These are phyloP conservation scores for Hylyphantes graminicola DNA, from an alignment of 1,140 invertebrate genomes.

Conservation along the genomic window DNA sequence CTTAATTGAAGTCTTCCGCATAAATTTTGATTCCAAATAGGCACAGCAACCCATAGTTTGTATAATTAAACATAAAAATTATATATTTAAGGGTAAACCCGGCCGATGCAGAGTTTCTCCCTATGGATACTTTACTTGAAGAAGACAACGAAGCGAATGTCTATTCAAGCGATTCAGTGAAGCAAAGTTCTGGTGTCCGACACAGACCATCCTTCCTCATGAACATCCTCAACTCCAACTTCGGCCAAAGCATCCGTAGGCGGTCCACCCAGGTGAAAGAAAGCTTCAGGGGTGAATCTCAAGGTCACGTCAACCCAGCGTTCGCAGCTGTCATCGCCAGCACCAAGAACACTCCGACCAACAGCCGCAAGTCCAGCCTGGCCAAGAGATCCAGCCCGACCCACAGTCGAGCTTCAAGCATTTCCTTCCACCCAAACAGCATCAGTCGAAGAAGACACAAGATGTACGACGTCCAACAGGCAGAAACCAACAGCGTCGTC, in stretches of 20 bases:
- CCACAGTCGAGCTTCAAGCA: conserved; percentile 48
- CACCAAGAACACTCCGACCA: not conserved
- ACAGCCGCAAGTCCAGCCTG: conserved; percentile 45
- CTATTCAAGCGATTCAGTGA: conserved; percentile 44
- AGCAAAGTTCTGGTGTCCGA: conserved; percentile 16
- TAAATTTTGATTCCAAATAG: too few species aligned
- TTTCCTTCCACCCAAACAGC: conserved; percentile 52
- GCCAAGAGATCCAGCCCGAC: conserved; percentile 1
- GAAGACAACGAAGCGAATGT: conserved; percentile 61
- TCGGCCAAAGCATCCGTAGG: conserved; percentile 26
- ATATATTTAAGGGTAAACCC: conserved; percentile 51
- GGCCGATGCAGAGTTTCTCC: conserved; percentile 62
- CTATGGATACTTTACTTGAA: conserved; percentile 62
- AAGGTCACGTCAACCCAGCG: conserved; percentile 45
- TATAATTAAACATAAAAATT: too few species aligned
- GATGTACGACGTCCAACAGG: conserved; percentile 44
- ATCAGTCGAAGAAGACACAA: conserved; percentile 45
- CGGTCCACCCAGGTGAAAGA: conserved; percentile 18
- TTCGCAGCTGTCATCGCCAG: not conserved
- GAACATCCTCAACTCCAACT: conserved; percentile 28
- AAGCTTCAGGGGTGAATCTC: conserved; percentile 10
- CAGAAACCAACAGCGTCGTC: conserved; percentile 3
- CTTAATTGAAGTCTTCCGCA: too few species aligned
- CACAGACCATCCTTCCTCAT: conserved; percentile 50
- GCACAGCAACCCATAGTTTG: too few species aligned